Evolutionary conservation across 1,140 invertebrate species (phyloP).

Genomic region (Apocrypta bakeri): DNA sequence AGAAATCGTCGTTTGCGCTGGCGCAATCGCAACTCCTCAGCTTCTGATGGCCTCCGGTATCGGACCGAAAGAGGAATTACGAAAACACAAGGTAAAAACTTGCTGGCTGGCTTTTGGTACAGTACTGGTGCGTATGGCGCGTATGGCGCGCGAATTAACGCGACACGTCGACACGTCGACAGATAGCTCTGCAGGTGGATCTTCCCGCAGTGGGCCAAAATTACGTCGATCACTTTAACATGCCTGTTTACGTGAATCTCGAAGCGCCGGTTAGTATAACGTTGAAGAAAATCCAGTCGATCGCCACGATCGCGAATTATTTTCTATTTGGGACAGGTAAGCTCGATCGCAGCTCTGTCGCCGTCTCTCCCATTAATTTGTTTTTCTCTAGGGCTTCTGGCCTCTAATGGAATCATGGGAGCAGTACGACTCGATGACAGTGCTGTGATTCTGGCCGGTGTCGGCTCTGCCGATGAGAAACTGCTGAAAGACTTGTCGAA

Average conservation of each 20-base stretch:
- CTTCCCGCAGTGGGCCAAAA: slow-evolving; percentile 78
- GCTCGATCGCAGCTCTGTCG: too few relatives aligned
- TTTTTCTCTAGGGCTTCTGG: slow-evolving; percentile 65
- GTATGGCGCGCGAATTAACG: too few relatives aligned
- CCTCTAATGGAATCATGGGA: slow-evolving; percentile 78
- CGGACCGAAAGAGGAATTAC: slow-evolving; percentile 74
- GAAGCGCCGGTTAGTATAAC: slow-evolving; percentile 79
- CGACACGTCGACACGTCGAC: slow-evolving; percentile 46
- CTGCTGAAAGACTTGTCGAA: slow-evolving; percentile 80
- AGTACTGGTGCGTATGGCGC: too few relatives aligned
- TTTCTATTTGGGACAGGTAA: slow-evolving; percentile 78
- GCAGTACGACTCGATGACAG: slow-evolving; percentile 73
- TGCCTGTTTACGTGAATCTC: slow-evolving; percentile 81
- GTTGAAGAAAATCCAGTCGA: slow-evolving; percentile 77
- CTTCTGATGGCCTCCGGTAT: slow-evolving; percentile 84
- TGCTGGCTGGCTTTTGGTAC: too few relatives aligned
- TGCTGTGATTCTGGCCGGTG: slow-evolving; percentile 79
- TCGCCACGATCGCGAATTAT: slow-evolving; percentile 77
- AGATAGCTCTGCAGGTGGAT: slow-evolving; percentile 74
- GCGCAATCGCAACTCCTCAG: slow-evolving; percentile 82
- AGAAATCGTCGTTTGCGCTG: slow-evolving; percentile 83
- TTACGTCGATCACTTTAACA: slow-evolving; percentile 83
- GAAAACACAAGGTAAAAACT: slow-evolving; percentile 66
- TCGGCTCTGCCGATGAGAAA: slow-evolving; percentile 80
- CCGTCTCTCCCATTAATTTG: slow-evolving; percentile 11